These are phyloP conservation scores for Caenorhabditis zanzibari DNA, from an alignment of 2,888 invertebrate genomes.

Conservation along the genomic window DNA sequence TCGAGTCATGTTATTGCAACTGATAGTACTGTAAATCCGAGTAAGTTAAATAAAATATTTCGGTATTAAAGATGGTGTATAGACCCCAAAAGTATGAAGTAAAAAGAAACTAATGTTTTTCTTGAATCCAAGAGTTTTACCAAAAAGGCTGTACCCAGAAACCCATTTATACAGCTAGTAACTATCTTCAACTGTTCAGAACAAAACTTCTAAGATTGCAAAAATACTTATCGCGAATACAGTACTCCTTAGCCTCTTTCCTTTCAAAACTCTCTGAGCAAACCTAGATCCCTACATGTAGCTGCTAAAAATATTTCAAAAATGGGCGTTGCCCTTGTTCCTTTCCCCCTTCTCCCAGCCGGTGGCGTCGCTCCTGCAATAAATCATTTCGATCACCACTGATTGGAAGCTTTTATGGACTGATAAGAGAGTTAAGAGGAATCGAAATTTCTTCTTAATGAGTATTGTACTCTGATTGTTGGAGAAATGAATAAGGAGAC, in stretches of 20 bases:
- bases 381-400: constrained; percentile 49
- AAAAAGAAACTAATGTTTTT: too few species aligned
- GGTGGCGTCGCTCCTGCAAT: constrained; percentile 33
- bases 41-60: too few species aligned
- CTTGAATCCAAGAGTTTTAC: too few species aligned
- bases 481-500: not conserved
- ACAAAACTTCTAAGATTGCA: too few species aligned
- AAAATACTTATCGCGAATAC: too few species aligned
- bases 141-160: too few species aligned
- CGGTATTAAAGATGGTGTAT: too few species aligned
- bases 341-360: not conserved
- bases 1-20: not conserved
- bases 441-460: constrained; percentile 16
- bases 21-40: not conserved
- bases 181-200: too few species aligned
- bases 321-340: constrained; percentile 26
- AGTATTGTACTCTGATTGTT: constrained; percentile 26
- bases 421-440: constrained; percentile 30
- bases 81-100: too few species aligned
- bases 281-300: not conserved
- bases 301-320: not conserved
- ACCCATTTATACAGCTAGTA: too few species aligned
- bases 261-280: too few species aligned
- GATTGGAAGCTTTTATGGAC: constrained; percentile 42
- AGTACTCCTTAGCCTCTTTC: too few species aligned